Conservation (phyloP, 2,113 vertebrate species). For the Hyperoodon ampullatus region DNA sequence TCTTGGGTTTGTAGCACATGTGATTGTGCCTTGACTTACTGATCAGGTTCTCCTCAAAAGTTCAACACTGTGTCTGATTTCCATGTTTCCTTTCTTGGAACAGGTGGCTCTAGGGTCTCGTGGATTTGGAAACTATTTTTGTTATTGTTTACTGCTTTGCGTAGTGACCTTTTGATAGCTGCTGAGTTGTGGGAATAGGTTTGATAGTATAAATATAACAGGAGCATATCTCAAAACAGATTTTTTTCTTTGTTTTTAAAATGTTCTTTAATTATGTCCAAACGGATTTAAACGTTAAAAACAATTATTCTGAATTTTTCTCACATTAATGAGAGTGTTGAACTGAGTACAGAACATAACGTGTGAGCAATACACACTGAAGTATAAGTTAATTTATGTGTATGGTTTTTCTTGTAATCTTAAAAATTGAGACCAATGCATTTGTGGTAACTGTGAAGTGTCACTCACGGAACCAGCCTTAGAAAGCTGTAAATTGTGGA, state of each 20-base stretch:
- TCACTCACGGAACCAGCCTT: neutral
- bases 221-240: neutral
- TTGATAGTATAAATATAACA: neutral
- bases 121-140: neutral
- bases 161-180: neutral
- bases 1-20: neutral
- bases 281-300: neutral
- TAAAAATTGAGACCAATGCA: neutral
- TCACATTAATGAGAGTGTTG: neutral
- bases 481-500: neutral
- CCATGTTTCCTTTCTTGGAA: slow-evolving; percentile 40
- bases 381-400: neutral
- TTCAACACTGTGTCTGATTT: neutral
- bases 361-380: neutral
- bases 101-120: neutral
- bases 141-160: neutral
- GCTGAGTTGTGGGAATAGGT: neutral
- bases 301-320: neutral
- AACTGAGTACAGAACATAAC: neutral
- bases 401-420: neutral
- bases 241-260: neutral
- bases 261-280: slow-evolving; percentile 12
- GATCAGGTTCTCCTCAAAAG: neutral
- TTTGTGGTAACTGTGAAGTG: neutral
- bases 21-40: neutral